These are phyloP conservation scores for Ctenochaetus hawaiiensis DNA, from an alignment of 2,797 vertebrate species.

Conservation along the genomic window DNA sequence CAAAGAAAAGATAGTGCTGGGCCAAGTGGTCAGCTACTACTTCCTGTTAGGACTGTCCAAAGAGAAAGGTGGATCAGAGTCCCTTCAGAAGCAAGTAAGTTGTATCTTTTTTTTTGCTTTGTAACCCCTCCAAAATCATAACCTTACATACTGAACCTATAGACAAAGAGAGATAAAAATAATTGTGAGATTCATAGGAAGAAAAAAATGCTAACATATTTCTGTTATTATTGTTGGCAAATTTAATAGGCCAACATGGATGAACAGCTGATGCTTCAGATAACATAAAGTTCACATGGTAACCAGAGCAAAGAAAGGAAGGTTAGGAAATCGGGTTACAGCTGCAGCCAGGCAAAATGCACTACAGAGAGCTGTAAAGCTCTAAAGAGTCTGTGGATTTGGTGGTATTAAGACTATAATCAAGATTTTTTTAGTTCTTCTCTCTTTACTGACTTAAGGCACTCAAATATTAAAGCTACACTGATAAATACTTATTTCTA, in stretches of 20 bases:
- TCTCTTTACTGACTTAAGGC: too few species aligned
- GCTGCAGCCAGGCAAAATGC: background rate
- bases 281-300: background rate
- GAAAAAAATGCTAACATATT: background rate
- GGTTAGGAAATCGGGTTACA: background rate
- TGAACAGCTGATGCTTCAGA: slow-evolving; percentile 16
- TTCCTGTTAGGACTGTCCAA: slow-evolving; percentile 59
- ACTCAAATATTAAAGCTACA: background rate
- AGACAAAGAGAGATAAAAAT: background rate
- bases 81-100: slow-evolving; percentile 50
- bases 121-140: too few species aligned
- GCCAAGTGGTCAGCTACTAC: slow-evolving; percentile 46
- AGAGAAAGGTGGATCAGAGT: background rate
- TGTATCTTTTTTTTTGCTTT: background rate
- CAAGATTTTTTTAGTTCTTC: background rate
- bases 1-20: slow-evolving; percentile 26
- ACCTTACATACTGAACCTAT: background rate
- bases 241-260: background rate
- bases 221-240: background rate
- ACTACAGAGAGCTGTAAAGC: too few species aligned
- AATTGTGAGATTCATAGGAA: too few species aligned
- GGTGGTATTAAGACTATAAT: background rate
- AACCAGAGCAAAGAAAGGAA: slow-evolving; percentile 10
- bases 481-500: background rate
- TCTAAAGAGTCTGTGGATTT: background rate